Conservation (phyloP, 2,888 invertebrate species). For the Neoascia interrupta region DNA sequence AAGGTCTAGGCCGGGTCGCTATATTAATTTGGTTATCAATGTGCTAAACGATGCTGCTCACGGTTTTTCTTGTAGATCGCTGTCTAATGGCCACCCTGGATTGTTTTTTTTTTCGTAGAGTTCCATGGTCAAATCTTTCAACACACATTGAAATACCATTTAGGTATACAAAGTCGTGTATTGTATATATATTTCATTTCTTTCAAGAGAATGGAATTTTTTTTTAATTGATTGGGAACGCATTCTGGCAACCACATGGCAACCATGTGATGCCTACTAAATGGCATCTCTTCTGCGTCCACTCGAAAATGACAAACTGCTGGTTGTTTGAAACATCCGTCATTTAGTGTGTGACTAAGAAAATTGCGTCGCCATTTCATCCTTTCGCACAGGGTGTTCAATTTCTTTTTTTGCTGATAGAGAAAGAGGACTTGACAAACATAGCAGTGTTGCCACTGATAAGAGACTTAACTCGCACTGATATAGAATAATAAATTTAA, state of each 20-base stretch:
- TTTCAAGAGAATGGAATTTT: constrained; percentile 10
- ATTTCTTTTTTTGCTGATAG: neutral
- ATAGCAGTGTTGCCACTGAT: constrained; percentile 31
- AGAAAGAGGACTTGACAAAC: too few relatives aligned
- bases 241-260: constrained; percentile 64
- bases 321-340: neutral
- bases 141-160: constrained; percentile 30
- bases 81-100: too few relatives aligned
- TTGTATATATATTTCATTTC: neutral
- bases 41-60: constrained; percentile 43
- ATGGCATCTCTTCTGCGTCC: constrained; percentile 8
- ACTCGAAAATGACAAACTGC: constrained; percentile 35
- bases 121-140: constrained; percentile 50
- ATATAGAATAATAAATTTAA: constrained; percentile 23
- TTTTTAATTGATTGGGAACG: constrained; percentile 40
- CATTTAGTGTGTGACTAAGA: neutral
- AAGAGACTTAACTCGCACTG: constrained; percentile 17
- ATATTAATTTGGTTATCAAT: constrained; percentile 44
- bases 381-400: neutral
- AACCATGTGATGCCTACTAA: constrained; percentile 32
- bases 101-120: too few relatives aligned
- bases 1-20: constrained; percentile 65
- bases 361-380: neutral
- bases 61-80: constrained; percentile 7
- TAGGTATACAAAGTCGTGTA: neutral